Evolutionary conservation across 1,140 invertebrate genomes (phyloP).

Genomic region (Nomia melanderi): DNA sequence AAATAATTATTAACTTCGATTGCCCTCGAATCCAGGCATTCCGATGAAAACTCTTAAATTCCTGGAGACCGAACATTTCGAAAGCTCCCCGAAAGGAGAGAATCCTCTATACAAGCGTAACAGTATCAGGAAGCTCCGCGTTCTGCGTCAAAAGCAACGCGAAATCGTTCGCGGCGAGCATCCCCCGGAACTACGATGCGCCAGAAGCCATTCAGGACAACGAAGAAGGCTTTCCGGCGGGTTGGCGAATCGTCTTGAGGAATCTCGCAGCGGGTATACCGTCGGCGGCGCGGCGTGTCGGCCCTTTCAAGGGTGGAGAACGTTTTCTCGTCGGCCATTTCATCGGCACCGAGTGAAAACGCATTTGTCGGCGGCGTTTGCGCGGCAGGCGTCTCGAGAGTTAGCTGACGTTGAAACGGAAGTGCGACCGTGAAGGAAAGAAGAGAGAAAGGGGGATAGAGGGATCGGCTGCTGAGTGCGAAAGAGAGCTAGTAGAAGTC

Average conservation of each 20-base stretch:
- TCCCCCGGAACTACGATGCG: no score
- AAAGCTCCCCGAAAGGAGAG: no score
- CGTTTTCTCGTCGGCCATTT: slow-evolving; percentile 73
- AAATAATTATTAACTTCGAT: no score
- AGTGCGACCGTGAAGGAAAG: slow-evolving; percentile 43
- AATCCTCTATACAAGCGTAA: no score
- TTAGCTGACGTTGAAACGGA: slow-evolving; percentile 69
- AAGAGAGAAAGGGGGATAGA: slow-evolving; percentile 26
- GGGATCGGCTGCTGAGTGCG: neutral
- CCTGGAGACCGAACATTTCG: no score
- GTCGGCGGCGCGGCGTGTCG: neutral
- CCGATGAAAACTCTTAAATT: no score
- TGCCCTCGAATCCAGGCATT: no score
- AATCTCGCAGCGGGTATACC: neutral
- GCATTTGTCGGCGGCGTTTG: slow-evolving; percentile 69
- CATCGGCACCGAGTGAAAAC: slow-evolving; percentile 66
- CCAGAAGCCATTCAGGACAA: neutral
- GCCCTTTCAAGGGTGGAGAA: slow-evolving; percentile 49
- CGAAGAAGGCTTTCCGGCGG: neutral
- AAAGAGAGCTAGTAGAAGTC: slow-evolving; percentile 23
- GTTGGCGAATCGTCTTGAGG: neutral
- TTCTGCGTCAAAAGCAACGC: no score
- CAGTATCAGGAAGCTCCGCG: no score
- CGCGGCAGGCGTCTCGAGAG: slow-evolving; percentile 61
- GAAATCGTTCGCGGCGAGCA: no score